phyloP scores from a whole-genome alignment of 2,113 vertebrate species.

The Scomber colias region DNA sequence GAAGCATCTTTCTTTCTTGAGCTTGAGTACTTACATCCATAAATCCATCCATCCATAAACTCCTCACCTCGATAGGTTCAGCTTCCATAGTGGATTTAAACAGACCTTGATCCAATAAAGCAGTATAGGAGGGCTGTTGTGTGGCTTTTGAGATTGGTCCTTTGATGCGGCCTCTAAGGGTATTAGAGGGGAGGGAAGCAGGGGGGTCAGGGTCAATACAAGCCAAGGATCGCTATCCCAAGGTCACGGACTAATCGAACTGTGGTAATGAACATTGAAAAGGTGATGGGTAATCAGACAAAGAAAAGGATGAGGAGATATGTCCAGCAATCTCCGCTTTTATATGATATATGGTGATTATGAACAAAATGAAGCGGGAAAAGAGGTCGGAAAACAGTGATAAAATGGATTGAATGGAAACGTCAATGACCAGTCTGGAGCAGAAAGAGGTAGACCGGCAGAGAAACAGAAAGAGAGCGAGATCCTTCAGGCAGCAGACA shows the following conservation, averaged over 20 bases:
- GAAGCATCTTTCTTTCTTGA: neutral
- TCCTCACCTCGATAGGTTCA: neutral
- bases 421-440: slow-evolving; percentile 28
- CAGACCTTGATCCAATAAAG: neutral
- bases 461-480: slow-evolving; percentile 13
- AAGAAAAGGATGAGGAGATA: slow-evolving; percentile 21
- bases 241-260: slow-evolving; percentile 71
- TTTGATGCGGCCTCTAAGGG: slow-evolving; percentile 65
- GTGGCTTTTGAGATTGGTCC: slow-evolving; percentile 32
- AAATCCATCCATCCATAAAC: neutral
- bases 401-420: slow-evolving; percentile 3
- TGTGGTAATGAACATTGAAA: slow-evolving; percentile 57
- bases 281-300: slow-evolving; percentile 43
- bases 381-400: neutral
- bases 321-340: neutral
- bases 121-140: neutral
- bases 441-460: slow-evolving; percentile 17
- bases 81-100: slow-evolving; percentile 14
- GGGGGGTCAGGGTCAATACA: slow-evolving; percentile 71
- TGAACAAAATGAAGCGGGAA: neutral
- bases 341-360: slow-evolving; percentile 17
- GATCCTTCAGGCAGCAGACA: slow-evolving; percentile 82
- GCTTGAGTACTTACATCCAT: neutral
- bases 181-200: slow-evolving; percentile 41
- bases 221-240: slow-evolving; percentile 57